phyloP scores from a whole-genome alignment of 2,888 invertebrate genomes.

The Ichneumon xanthorius region DNA sequence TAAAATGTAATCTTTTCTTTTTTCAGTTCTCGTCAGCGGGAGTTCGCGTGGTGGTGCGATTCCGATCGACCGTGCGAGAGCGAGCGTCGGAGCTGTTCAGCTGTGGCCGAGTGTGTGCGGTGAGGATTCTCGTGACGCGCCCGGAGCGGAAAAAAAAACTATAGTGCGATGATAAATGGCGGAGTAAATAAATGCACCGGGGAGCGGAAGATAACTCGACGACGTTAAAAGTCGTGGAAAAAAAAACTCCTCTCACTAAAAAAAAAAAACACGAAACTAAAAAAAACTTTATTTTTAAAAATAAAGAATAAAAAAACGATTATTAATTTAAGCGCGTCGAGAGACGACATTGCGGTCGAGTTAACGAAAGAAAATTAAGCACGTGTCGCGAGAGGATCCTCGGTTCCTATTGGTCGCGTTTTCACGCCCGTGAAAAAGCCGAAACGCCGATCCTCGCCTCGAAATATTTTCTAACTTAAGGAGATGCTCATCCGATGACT shows the following conservation, averaged over 20 bases:
- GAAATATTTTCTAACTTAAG: constrained; percentile 59
- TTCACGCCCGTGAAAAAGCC: neutral
- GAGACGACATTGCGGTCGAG: neutral
- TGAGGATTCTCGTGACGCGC: neutral
- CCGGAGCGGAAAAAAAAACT: neutral
- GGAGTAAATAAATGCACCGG: constrained; percentile 7
- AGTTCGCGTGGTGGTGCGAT: neutral
- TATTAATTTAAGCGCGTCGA: neutral
- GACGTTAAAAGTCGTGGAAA: neutral
- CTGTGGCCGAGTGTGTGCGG: neutral
- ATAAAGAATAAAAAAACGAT: neutral
- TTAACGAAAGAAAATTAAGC: neutral
- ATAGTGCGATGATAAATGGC: neutral
- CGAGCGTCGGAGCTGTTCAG: neutral
- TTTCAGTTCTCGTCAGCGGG: neutral
- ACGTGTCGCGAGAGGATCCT: constrained; percentile 2
- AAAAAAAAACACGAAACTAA: neutral
- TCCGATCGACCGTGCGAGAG: neutral
- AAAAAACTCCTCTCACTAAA: constrained; percentile 1
- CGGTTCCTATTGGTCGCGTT: neutral
- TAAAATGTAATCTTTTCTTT: neutral
- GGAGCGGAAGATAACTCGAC: constrained; percentile 6
- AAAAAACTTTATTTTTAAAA: no score
- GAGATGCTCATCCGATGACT: constrained; percentile 79
- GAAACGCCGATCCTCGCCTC: constrained; percentile 28